phyloP scores from a whole-genome alignment of 2,113 vertebrate species.

The Brachyistius frenatus region DNA sequence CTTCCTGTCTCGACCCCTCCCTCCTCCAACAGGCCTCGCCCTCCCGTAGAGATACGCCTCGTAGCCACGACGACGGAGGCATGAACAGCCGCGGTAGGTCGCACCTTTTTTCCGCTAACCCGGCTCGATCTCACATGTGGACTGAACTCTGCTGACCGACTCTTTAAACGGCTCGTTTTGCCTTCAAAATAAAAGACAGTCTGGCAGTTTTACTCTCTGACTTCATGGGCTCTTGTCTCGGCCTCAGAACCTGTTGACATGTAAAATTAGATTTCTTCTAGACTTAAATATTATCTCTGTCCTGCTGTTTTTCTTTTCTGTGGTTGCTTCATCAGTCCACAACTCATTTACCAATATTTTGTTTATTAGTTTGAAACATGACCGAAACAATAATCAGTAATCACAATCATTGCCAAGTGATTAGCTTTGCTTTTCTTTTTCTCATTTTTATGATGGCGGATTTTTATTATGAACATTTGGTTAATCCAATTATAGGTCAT shows the following conservation, averaged over 20 bases:
- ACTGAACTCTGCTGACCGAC: not conserved
- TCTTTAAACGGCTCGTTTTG: not conserved
- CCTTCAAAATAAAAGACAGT: not conserved
- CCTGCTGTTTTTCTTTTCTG: not conserved
- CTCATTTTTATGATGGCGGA: too few relatives aligned
- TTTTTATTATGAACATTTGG: too few relatives aligned
- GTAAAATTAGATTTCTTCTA: not conserved
- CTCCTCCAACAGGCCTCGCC: conserved; percentile 91
- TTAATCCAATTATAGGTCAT: too few relatives aligned
- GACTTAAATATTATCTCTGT: not conserved
- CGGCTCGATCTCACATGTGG: conserved; percentile 26
- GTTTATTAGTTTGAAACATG: too few relatives aligned
- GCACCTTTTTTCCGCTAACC: conserved; percentile 55
- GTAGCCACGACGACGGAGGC: conserved; percentile 89
- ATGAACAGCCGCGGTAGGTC: conserved; percentile 91
- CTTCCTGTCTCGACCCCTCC: conserved; percentile 90
- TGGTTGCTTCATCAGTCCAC: not conserved
- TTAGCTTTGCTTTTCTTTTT: too few relatives aligned
- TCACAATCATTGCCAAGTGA: too few relatives aligned
- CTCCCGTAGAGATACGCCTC: conserved; percentile 88
- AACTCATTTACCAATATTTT: not conserved
- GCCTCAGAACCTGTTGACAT: too few relatives aligned
- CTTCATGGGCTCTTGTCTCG: too few relatives aligned
- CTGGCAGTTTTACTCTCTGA: not conserved
- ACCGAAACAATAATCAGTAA: too few relatives aligned